Percentiles rank a stretch among this genome's conserved stretches.
These are phyloP conservation scores for Holotrichia oblita DNA, from an alignment of 1,140 invertebrate genomes.

Conservation along the genomic window DNA sequence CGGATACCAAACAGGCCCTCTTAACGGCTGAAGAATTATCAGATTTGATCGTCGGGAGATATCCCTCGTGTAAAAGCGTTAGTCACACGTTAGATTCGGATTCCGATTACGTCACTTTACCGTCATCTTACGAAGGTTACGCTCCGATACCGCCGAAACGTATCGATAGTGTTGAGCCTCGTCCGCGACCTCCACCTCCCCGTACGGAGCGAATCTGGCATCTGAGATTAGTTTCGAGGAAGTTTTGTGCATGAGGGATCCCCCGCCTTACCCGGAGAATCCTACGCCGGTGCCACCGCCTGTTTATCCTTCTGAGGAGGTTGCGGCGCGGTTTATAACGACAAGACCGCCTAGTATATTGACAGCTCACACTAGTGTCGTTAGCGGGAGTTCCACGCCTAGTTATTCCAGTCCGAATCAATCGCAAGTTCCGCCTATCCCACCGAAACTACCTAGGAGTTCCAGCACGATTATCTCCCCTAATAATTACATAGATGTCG, in stretches of 20 bases:
- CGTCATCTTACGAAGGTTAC: slow-evolving; percentile 71
- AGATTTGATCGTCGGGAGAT: slow-evolving; percentile 82
- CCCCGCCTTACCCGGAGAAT: slow-evolving; percentile 68
- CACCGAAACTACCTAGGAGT: slow-evolving; percentile 62
- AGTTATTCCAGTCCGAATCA: slow-evolving; percentile 65
- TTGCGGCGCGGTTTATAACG: slow-evolving; percentile 72
- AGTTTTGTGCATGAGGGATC: slow-evolving; percentile 59
- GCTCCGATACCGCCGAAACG: slow-evolving; percentile 72
- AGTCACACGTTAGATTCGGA: slow-evolving; percentile 86
- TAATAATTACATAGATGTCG: slow-evolving; percentile 75
- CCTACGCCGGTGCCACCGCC: slow-evolving; percentile 58
- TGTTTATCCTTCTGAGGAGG: slow-evolving; percentile 65
- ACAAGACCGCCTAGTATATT: slow-evolving; percentile 73
- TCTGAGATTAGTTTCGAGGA: slow-evolving; percentile 36
- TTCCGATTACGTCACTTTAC: slow-evolving; percentile 87
- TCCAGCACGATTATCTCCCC: slow-evolving; percentile 67
- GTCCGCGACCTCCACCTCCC: slow-evolving; percentile 63
- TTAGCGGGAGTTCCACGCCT: slow-evolving; percentile 63
- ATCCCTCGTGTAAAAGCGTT: slow-evolving; percentile 81
- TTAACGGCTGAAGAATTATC: slow-evolving; percentile 84
- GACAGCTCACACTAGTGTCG: slow-evolving; percentile 70
- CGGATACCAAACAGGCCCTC: slow-evolving; percentile 75
- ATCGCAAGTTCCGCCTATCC: slow-evolving; percentile 66
- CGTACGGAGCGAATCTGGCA: slow-evolving; percentile 61
- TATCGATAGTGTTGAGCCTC: slow-evolving; percentile 66